These are phyloP conservation scores for Agrotis exclamationis DNA, from an alignment of 2,888 invertebrate species.

Conservation along the genomic window DNA sequence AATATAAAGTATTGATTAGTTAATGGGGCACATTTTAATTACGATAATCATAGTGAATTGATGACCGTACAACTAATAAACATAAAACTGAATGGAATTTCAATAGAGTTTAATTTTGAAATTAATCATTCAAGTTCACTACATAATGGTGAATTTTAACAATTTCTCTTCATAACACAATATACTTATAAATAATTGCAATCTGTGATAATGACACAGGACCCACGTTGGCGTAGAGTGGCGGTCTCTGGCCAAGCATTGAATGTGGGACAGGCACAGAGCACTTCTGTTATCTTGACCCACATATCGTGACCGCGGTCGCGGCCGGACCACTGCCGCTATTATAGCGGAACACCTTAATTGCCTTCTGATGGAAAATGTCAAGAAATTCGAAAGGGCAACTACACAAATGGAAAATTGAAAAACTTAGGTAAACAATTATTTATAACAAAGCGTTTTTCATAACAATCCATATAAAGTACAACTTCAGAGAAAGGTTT, in stretches of 20 bases:
- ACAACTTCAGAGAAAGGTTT: background rate
- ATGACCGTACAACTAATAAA: constrained; percentile 3
- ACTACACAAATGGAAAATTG: constrained; percentile 22
- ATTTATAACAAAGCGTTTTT: background rate
- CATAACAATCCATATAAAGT: background rate
- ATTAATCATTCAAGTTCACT: background rate
- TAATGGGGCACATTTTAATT: constrained; percentile 7
- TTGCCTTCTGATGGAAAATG: constrained; percentile 65
- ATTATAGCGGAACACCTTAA: constrained; percentile 80
- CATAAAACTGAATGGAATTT: background rate
- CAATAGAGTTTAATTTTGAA: background rate
- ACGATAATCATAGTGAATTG: constrained; percentile 21
- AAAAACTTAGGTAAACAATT: constrained; percentile 15
- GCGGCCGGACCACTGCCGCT: constrained; percentile 74
- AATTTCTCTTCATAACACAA: background rate
- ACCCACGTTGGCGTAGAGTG: constrained; percentile 42
- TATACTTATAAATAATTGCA: constrained; percentile 9
- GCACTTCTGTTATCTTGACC: constrained; percentile 86
- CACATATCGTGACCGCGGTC: constrained; percentile 83
- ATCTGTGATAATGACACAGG: constrained; percentile 45
- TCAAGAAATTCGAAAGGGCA: constrained; percentile 53
- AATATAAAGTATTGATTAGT: constrained; percentile 15
- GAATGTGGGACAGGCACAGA: constrained; percentile 77
- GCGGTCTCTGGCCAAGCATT: constrained; percentile 57
- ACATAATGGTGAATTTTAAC: background rate